Evolutionary conservation across 2,888 invertebrate species (phyloP).

Genomic region (Nysson spinosus): DNA sequence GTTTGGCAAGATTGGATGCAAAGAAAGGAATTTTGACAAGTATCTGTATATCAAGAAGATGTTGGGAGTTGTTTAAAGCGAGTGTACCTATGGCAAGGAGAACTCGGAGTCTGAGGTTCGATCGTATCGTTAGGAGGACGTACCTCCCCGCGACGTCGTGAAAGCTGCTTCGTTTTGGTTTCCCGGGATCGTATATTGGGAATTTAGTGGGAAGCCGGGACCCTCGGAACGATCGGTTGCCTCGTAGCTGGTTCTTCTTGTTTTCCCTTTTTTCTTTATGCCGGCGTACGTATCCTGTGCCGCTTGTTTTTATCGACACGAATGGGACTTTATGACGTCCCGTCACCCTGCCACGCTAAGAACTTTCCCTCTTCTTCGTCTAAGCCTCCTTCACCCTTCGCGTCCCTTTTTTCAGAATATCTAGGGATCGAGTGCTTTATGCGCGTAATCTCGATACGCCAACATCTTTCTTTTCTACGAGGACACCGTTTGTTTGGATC

Average conservation of each 20-base stretch:
- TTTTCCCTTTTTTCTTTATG: constrained; percentile 24
- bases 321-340: constrained; percentile 70
- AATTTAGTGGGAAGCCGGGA: constrained; percentile 65
- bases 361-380: constrained; percentile 42
- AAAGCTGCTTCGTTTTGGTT: constrained; percentile 64
- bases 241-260: constrained; percentile 50
- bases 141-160: constrained; percentile 53
- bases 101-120: constrained; percentile 41
- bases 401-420: neutral
- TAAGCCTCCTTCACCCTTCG: constrained; percentile 26
- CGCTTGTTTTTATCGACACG: constrained; percentile 64
- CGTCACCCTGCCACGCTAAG: constrained; percentile 55
- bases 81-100: constrained; percentile 24
- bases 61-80: constrained; percentile 43
- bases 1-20: no score
- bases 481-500: no score
- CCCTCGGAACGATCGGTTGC: constrained; percentile 66
- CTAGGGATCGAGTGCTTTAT: neutral
- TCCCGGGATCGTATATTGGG: constrained; percentile 67
- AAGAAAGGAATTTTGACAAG: constrained; percentile 45
- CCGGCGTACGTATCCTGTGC: constrained; percentile 50
- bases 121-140: constrained; percentile 57
- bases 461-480: no score
- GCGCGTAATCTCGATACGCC: no score
- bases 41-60: constrained; percentile 26